Evolutionary conservation across 2,888 invertebrate species (phyloP), one percentile per base, ranked within the genome.

Genomic region (Rhagophthalmus giganteus): DNA sequence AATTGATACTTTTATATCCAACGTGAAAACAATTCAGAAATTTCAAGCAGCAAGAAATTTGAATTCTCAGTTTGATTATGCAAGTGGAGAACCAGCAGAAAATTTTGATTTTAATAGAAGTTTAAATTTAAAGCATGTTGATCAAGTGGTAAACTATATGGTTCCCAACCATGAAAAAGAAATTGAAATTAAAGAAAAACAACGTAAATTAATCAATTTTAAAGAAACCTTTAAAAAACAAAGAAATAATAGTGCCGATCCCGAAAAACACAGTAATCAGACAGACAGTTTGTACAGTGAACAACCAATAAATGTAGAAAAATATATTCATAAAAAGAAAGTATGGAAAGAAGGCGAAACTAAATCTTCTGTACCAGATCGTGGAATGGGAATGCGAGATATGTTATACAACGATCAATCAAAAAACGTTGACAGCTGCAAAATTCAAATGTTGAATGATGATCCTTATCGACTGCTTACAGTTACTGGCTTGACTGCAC

Each of bases 61-160:
- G 41, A 63, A 67, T 46, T 47, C 31, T 14, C 63, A 65, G 13
- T 70, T 69, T 59, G 41, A 41, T 37, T 4, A 30, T 10, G 7
- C 12, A 30, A 4, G 2, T 27, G 8, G 8, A 3, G 7, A 7
- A 27, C 10, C 27, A 27, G 10, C 27, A 3, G 27, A 27, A 7
- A n/a, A 13, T 1, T 7, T n/a, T 15, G 13, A 8, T 2, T 10
- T 16, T 8, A 10, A 33, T 8, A 57, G 63, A 30, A 55, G n/a
- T n/a, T n/a, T 65, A 47, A 58, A 59, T 20, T 47, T 60, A 15
- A 59, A 58, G 4, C 76, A 77, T 55, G 73, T 78, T 0, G 72
- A 77, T 30, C 68, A 72, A 28, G 61, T 77, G 45, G 61, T 78
- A 16, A 68, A 70, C 46, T 72, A 75, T 52, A 72, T 78, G 66